Conservation (phyloP, 2,113 vertebrate species). For the Cynocephalus volans region DNA sequence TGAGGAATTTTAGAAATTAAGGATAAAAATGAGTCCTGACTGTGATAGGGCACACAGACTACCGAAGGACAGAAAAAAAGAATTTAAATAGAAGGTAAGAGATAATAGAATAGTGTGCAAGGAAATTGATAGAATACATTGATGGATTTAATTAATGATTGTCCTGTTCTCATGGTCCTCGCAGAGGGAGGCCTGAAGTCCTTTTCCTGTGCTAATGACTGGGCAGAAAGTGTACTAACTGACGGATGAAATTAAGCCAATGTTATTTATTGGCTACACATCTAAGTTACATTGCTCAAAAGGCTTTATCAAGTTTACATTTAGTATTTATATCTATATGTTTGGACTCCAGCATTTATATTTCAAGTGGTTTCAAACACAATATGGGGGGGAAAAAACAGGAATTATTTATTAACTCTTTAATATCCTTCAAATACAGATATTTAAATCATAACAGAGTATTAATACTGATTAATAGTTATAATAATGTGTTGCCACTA, state of each 20-base stretch:
- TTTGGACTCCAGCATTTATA: neutral
- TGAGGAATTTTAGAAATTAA: neutral
- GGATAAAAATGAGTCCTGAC: neutral
- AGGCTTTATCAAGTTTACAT: neutral
- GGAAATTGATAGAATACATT: neutral
- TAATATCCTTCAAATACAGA: neutral
- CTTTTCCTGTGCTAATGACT: neutral
- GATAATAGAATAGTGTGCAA: neutral
- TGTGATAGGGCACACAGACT: neutral
- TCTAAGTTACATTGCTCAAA: neutral
- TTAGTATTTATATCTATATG: neutral
- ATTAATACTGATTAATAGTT: neutral
- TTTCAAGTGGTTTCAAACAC: neutral
- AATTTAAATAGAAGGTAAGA: neutral
- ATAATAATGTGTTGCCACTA: neutral
- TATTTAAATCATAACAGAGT: neutral
- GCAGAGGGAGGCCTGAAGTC: neutral
- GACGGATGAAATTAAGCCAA: neutral
- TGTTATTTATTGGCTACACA: neutral
- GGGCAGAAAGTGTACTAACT: neutral
- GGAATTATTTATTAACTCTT: neutral
- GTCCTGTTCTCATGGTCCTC: neutral
- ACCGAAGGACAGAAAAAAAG: neutral
- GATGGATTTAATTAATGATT: neutral
- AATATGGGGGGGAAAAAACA: neutral